phyloP scores from a whole-genome alignment of 2,113 vertebrate genomes.

The Mobula hypostoma region DNA sequence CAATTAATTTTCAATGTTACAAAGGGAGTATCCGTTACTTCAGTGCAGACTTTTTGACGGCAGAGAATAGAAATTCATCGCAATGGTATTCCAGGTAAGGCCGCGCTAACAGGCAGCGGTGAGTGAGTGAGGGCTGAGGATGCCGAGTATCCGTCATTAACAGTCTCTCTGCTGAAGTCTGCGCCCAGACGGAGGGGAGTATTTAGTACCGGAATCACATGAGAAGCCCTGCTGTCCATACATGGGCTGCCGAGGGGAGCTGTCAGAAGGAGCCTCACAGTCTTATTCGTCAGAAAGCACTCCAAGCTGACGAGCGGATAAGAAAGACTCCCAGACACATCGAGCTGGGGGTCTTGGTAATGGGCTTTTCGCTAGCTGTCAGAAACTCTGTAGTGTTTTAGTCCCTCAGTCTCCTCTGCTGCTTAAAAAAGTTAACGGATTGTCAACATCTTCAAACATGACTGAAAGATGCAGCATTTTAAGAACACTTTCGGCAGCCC shows the following conservation, averaged over 20 bases:
- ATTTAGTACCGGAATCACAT: conserved; percentile 61
- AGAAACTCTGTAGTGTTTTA: neutral
- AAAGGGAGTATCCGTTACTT: neutral
- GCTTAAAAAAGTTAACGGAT: conserved; percentile 42
- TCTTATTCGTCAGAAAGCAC: conserved; percentile 27
- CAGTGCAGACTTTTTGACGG: neutral
- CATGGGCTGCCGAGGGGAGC: conserved; percentile 56
- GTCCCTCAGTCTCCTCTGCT: too few relatives aligned
- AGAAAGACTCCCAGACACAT: neutral
- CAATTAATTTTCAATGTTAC: neutral
- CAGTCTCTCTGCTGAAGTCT: neutral
- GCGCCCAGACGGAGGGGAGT: conserved; percentile 52
- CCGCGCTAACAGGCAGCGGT: neutral
- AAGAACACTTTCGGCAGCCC: conserved; percentile 69
- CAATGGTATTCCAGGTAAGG: neutral
- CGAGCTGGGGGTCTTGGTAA: neutral
- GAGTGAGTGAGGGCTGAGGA: neutral
- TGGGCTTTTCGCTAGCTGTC: neutral
- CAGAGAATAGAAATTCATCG: neutral
- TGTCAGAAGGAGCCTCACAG: conserved; percentile 39
- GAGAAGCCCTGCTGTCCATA: conserved; percentile 59
- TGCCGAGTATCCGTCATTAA: neutral
- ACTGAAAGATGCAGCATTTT: conserved; percentile 73
- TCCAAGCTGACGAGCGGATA: neutral
- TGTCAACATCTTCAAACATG: conserved; percentile 59